Conservation (phyloP, 2,888 invertebrate genomes). For the Erpobdella octoculata region DNA sequence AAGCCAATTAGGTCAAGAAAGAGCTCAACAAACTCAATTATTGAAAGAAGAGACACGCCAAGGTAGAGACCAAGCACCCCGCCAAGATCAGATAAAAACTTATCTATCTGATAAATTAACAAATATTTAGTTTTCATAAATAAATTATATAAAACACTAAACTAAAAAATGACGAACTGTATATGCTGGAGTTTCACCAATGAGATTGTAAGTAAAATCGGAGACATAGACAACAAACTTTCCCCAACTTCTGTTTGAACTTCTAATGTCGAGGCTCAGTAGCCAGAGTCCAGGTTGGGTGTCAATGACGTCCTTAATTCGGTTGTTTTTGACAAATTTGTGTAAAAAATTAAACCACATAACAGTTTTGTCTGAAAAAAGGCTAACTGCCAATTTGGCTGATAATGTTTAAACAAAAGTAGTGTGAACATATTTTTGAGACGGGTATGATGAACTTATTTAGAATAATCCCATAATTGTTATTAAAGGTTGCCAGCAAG, state of each 20-base stretch:
- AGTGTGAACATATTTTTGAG: too few species aligned
- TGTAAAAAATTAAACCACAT: background rate
- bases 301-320: background rate
- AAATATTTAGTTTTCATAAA: too few species aligned
- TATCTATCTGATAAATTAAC: background rate
- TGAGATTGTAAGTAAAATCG: background rate
- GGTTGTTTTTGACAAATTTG: background rate
- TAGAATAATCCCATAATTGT: too few species aligned
- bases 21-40: background rate
- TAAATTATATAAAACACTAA: too few species aligned
- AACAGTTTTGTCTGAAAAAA: background rate
- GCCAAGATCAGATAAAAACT: background rate
- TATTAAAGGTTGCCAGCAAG: too few species aligned
- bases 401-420: background rate
- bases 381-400: background rate
- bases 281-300: background rate
- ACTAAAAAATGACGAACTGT: too few species aligned
- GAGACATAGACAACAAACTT: background rate
- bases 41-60: background rate
- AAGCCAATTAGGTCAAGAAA: slow-evolving; percentile 8
- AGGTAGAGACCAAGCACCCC: background rate
- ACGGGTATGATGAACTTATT: too few species aligned
- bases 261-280: background rate
- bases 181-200: background rate
- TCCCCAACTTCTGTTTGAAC: background rate